Base-by-base conservation (phyloP, 2,888 invertebrate species). In the Carabus problematicus region DNA sequence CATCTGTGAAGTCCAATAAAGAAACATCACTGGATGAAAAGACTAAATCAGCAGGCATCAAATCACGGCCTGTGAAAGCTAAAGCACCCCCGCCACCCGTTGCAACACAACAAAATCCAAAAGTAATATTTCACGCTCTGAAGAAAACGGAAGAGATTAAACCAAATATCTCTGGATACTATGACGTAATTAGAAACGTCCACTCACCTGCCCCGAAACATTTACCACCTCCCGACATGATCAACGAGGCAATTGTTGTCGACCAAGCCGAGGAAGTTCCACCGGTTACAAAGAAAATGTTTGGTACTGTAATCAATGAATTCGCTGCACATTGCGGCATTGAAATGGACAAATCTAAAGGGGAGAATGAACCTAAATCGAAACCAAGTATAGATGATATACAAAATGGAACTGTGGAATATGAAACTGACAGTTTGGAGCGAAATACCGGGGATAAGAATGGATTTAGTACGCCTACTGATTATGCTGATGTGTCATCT, bases 391-490 rank as follows among this genome's bases (percentile, higher is more conserved):
- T 6, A 29, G 52, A 68, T 62, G 14, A 49, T 70, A 16, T 73
- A 74, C 0, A 41, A 60, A 58, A 64, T 64, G 54, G 42, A 47
- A 49, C 39, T 47, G 43, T 75, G 0, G 90, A 91, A 77, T 91
- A 90, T 73, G 91, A 91, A 78, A 88, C 89, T 0, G 91, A 91
- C 75, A 91, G 91, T 77, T 82, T 91, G 72, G 91, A 92, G 81
- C 83, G 91, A 72, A 84, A 84, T 70, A 81, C 83, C 14, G 81
- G 81, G 62, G 83, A 83, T 76, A 86, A 82, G 7, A 82, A 85
- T 72, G 86, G 85, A 39, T 80, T 82, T 71, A 83, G 84, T 29
- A 88, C 89, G 4, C 87, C 89, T 0, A 85, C 86, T 1, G 88
- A 89, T 68, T 88, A 86, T 75, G 85, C 85, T 0, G 91, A 91